phyloP scores from a whole-genome alignment of 2,888 invertebrate genomes.

The Oscheius myriophilus region DNA sequence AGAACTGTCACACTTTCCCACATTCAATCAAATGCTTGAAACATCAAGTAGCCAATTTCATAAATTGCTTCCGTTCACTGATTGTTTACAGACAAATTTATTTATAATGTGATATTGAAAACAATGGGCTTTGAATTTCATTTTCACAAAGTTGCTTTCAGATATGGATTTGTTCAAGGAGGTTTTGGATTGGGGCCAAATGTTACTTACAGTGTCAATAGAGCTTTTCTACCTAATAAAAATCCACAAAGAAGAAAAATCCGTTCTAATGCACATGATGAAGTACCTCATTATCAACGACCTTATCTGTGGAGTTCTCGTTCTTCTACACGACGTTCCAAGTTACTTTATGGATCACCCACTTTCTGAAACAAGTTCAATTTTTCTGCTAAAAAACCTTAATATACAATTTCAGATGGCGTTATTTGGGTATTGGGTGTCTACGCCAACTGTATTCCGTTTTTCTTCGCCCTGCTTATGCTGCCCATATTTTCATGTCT shows the following conservation, averaged over 20 bases:
- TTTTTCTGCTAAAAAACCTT: neutral
- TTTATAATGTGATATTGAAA: too few relatives aligned
- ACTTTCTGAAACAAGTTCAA: neutral
- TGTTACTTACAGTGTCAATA: conserved; percentile 2
- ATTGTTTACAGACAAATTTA: too few relatives aligned
- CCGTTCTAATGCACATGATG: conserved; percentile 22
- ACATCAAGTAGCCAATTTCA: too few relatives aligned
- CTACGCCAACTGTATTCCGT: conserved; percentile 20
- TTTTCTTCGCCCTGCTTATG: conserved; percentile 23
- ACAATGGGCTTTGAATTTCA: too few relatives aligned
- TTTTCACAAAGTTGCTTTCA: too few relatives aligned
- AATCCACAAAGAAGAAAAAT: neutral
- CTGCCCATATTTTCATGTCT: conserved; percentile 13
- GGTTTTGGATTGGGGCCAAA: conserved; percentile 15
- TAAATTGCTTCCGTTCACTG: too few relatives aligned
- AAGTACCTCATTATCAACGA: conserved; percentile 14
- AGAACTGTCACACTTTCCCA: too few relatives aligned
- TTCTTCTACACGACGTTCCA: conserved; percentile 20
- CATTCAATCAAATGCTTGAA: too few relatives aligned
- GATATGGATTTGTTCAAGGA: conserved; percentile 13
- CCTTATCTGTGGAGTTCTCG: neutral
- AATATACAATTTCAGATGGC: neutral
- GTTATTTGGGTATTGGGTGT: neutral
- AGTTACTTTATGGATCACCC: conserved; percentile 14
- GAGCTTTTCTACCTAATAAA: conserved; percentile 14